Evolutionary conservation across 1,140 invertebrate species (phyloP).

Genomic region (Dendrolimus kikuchii): DNA sequence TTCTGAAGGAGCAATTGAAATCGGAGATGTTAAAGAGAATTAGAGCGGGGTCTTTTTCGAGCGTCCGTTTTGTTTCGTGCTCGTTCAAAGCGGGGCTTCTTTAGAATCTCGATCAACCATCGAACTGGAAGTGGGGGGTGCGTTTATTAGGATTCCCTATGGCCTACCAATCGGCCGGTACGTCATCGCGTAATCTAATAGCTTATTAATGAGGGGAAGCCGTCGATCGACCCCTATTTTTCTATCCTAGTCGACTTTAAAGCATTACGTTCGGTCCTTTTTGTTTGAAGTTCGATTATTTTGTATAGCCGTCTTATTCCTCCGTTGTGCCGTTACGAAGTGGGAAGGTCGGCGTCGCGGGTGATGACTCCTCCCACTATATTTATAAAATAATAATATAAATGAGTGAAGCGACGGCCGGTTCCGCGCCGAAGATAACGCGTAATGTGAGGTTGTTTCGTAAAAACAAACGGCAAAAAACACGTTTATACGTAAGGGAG

Average conservation of each 20-base stretch:
- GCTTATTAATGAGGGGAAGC: conserved; percentile 69
- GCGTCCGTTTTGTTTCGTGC: conserved; percentile 62
- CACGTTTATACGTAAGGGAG: conserved; percentile 28
- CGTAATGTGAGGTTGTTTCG: conserved; percentile 54
- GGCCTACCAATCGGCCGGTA: conserved; percentile 61
- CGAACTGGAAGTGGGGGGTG: conserved; percentile 62
- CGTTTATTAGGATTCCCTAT: conserved; percentile 67
- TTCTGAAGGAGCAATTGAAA: conserved; percentile 72
- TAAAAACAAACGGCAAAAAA: conserved; percentile 63
- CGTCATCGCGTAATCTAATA: conserved; percentile 66
- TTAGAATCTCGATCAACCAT: conserved; percentile 67
- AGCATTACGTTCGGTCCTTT: conserved; percentile 53
- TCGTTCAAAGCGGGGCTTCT: conserved; percentile 60
- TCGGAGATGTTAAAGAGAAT: conserved; percentile 71
- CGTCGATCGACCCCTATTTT: conserved; percentile 59
- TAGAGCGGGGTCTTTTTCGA: conserved; percentile 66
- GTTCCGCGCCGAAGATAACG: conserved; percentile 50
- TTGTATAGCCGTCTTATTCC: conserved; percentile 51
- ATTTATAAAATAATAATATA: conserved; percentile 57
- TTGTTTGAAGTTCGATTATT: conserved; percentile 32
- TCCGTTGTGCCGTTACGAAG: conserved; percentile 29
- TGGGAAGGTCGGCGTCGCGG: conserved; percentile 47
- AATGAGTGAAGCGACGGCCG: conserved; percentile 51
- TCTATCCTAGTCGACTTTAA: conserved; percentile 63
- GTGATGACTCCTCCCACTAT: conserved; percentile 60